phyloP scores from a whole-genome alignment of 92 coral and sea anemone species.

The Chrysogorgia sp. region DNA sequence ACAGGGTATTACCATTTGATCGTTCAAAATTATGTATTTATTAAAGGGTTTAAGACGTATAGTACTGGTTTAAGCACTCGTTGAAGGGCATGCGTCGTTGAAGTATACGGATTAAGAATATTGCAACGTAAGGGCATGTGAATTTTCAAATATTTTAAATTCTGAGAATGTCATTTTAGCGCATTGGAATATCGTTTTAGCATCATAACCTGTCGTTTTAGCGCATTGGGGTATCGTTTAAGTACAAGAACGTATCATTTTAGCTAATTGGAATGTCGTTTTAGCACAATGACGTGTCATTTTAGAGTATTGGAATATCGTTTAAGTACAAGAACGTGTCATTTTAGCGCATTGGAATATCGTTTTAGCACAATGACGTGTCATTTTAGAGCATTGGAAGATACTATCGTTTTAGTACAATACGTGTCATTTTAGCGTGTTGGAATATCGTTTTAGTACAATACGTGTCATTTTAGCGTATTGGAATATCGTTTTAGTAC shows the following conservation, averaged over 20 bases:
- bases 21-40: too few relatives aligned
- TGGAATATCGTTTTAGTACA: too few relatives aligned
- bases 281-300: not conserved
- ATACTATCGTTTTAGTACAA: not conserved
- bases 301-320: not conserved
- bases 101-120: too few relatives aligned
- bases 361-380: not conserved
- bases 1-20: too few relatives aligned
- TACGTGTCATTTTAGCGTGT: not conserved
- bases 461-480: too few relatives aligned
- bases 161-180: not conserved
- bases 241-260: not conserved
- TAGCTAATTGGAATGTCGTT: not conserved
- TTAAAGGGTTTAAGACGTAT: too few relatives aligned
- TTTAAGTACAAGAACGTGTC: not conserved
- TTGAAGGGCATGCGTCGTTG: too few relatives aligned
- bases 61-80: too few relatives aligned
- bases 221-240: not conserved
- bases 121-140: too few relatives aligned
- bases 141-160: too few relatives aligned
- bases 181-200: not conserved
- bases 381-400: not conserved
- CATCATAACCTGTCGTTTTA: not conserved
- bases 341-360: not conserved
- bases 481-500: too few relatives aligned